These are phyloP conservation scores for Atlantisia rogersi DNA, from an alignment of 2,113 vertebrate species.

Conservation along the genomic window DNA sequence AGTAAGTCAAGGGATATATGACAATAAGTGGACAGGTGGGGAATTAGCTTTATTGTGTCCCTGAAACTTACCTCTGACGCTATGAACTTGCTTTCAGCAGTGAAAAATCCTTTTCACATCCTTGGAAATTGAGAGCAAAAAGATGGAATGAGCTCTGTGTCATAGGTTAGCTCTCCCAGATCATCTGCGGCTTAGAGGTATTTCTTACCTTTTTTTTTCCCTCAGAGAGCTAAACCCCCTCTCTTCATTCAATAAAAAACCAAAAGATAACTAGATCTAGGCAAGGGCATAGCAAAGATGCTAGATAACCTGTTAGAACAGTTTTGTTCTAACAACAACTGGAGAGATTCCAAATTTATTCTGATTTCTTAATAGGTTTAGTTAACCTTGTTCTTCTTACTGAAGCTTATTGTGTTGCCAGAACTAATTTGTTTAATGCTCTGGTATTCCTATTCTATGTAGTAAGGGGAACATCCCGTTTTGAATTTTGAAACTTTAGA, in stretches of 20 bases:
- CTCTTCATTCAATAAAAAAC: background rate
- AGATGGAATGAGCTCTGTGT: background rate
- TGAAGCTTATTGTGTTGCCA: background rate
- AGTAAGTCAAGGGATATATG: background rate
- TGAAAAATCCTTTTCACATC: conserved; percentile 32
- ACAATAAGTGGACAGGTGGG: background rate
- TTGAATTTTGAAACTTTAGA: background rate
- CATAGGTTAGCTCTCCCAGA: background rate
- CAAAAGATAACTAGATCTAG: background rate
- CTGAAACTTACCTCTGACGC: conserved; percentile 30
- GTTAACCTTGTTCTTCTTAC: background rate
- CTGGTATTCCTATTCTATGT: background rate
- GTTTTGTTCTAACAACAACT: background rate
- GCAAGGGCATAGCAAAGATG: background rate
- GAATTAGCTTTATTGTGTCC: background rate
- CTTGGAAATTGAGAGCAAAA: background rate
- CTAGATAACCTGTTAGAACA: background rate
- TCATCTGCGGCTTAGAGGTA: conserved; percentile 21
- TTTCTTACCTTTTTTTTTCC: background rate
- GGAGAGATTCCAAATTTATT: background rate
- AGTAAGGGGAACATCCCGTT: background rate
- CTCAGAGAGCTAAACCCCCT: background rate
- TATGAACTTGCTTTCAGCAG: background rate
- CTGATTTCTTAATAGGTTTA: background rate
- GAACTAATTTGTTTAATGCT: background rate